Percentiles rank a stretch among this genome's conserved stretches.
These are phyloP conservation scores for Nicator chloris DNA, from an alignment of 2,113 vertebrate species.

Conservation along the genomic window DNA sequence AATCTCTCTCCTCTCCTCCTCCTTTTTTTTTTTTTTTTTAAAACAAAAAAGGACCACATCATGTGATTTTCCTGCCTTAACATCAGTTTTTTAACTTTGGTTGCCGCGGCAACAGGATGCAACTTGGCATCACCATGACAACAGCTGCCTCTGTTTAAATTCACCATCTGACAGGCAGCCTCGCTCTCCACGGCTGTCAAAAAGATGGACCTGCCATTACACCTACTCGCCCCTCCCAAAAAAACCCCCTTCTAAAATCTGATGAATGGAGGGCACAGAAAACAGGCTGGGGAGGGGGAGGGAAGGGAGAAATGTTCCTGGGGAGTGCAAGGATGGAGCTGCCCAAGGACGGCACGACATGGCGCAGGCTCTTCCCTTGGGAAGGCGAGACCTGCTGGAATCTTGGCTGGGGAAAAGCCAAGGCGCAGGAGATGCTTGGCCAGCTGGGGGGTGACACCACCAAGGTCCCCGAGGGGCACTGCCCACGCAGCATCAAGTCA, in stretches of 20 bases:
- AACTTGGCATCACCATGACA: conserved; percentile 79
- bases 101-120: conserved; percentile 78
- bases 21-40: conserved; percentile 33
- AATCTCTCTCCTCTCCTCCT: not conserved
- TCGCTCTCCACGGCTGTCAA: conserved; percentile 52
- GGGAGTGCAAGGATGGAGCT: not conserved
- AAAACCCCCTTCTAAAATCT: conserved; percentile 17
- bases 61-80: conserved; percentile 73
- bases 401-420: not conserved
- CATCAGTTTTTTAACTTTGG: conserved; percentile 80
- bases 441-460: not conserved
- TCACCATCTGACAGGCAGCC: conserved; percentile 78
- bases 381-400: fast-evolving
- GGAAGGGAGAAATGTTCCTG: not conserved
- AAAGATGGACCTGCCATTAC: conserved; percentile 65
- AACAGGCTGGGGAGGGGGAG: not conserved
- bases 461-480: not conserved
- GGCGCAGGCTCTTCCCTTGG: not conserved
- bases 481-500: not conserved
- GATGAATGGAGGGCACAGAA: conserved; percentile 68
- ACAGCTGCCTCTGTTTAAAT: conserved; percentile 80
- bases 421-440: not conserved
- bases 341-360: not conserved
- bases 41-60: conserved; percentile 65
- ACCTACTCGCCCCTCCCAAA: conserved; percentile 60